Evolutionary conservation across 2,888 invertebrate genomes (phyloP).

Genomic region (Epirrhoe alternata): DNA sequence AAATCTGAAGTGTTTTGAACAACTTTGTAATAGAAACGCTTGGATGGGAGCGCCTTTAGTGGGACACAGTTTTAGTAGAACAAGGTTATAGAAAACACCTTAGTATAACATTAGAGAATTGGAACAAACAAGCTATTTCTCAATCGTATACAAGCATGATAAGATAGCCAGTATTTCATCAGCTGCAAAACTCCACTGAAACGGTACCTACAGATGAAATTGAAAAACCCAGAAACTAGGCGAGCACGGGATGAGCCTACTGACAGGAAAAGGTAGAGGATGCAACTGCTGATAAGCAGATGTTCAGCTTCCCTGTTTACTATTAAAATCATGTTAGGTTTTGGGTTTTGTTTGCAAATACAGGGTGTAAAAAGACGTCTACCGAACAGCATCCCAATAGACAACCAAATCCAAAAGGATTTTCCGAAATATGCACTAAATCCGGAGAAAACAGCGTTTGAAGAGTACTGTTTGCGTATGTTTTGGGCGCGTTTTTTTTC

Average conservation of each 20-base stretch:
- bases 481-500: no score
- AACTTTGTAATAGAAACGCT: slow-evolving; percentile 11
- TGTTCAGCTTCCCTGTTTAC: background rate
- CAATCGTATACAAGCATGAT: background rate
- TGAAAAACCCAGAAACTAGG: background rate
- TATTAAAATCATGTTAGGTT: background rate
- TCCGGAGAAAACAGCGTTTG: no score
- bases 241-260: background rate
- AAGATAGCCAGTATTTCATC: background rate
- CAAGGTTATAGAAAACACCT: slow-evolving; percentile 22
- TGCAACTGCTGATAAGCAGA: background rate
- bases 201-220: background rate
- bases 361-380: no score
- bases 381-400: no score
- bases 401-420: no score
- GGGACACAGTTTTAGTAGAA: slow-evolving; percentile 7
- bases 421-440: no score
- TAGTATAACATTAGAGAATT: slow-evolving; percentile 17
- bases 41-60: slow-evolving; percentile 17
- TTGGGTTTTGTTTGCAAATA: background rate
- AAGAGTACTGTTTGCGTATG: no score
- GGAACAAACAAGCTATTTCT: slow-evolving; percentile 6
- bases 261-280: background rate
- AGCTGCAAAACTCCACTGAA: background rate
- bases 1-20: background rate